Conservation (phyloP, 2,888 invertebrate genomes). For the Meghimatium bilineatum region DNA sequence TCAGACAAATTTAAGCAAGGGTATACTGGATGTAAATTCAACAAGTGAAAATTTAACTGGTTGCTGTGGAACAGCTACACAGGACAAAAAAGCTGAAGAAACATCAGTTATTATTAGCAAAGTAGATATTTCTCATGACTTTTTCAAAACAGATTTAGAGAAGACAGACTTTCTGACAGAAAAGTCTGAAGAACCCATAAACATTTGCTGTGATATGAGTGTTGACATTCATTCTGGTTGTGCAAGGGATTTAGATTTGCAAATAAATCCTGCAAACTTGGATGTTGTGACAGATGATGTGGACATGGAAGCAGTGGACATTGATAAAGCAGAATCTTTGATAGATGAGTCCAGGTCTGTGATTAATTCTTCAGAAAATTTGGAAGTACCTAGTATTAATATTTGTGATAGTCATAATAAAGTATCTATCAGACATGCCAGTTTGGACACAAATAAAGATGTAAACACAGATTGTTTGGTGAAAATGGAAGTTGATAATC, state of each 20-base stretch:
- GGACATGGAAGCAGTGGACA: background rate
- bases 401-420: background rate
- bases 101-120: background rate
- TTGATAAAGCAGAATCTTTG: background rate
- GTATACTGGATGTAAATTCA: background rate
- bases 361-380: background rate
- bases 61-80: background rate
- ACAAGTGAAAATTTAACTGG: background rate
- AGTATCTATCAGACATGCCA: background rate
- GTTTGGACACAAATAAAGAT: background rate
- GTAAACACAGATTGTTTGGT: too few relatives aligned
- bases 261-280: background rate
- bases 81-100: background rate
- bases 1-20: background rate
- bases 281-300: background rate
- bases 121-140: background rate
- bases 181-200: background rate
- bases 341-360: background rate
- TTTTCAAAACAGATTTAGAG: background rate
- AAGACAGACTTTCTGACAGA: background rate
- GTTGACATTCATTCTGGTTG: background rate
- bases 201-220: background rate
- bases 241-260: background rate
- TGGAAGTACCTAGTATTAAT: background rate
- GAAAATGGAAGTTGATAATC: constrained; percentile 13